A percentile compares a stretch with the other conserved stretches of the same genome.
Evolutionary conservation across 2,113 vertebrate species (phyloP).

Genomic region (Procavia capensis): DNA sequence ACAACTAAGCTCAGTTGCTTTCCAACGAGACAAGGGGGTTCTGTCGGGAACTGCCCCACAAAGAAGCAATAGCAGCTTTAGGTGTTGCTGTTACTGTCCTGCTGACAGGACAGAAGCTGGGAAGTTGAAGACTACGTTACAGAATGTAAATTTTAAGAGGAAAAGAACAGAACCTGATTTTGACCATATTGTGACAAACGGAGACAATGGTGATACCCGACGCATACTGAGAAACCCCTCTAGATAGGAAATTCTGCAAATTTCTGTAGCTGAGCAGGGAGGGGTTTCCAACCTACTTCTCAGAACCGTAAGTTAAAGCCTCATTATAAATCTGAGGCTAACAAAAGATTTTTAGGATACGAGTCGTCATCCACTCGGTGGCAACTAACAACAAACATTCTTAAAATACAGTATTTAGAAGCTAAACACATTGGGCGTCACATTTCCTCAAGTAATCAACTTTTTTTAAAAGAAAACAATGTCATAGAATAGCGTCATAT

Average conservation of each 20-base stretch:
- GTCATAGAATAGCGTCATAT: background rate
- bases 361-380: background rate
- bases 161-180: background rate
- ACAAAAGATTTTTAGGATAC: background rate
- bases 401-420: slow-evolving; percentile 8
- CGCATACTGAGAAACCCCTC: background rate
- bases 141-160: slow-evolving; percentile 18
- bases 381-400: background rate
- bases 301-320: background rate
- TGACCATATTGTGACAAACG: slow-evolving; percentile 13
- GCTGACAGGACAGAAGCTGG: background rate
- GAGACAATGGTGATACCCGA: background rate
- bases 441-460: background rate
- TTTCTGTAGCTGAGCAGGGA: background rate
- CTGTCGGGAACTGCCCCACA: background rate
- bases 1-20: background rate
- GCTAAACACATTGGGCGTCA: background rate
- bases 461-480: background rate
- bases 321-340: background rate
- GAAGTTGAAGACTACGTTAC: background rate
- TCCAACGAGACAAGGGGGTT: background rate
- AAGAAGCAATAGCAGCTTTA: background rate
- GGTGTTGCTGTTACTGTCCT: background rate
- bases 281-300: background rate
- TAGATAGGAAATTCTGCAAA: background rate